Percentiles rank a stretch among this genome's conserved stretches.
phyloP scores from a whole-genome alignment of 2,888 invertebrate species.

The Teleiodes luculella region DNA sequence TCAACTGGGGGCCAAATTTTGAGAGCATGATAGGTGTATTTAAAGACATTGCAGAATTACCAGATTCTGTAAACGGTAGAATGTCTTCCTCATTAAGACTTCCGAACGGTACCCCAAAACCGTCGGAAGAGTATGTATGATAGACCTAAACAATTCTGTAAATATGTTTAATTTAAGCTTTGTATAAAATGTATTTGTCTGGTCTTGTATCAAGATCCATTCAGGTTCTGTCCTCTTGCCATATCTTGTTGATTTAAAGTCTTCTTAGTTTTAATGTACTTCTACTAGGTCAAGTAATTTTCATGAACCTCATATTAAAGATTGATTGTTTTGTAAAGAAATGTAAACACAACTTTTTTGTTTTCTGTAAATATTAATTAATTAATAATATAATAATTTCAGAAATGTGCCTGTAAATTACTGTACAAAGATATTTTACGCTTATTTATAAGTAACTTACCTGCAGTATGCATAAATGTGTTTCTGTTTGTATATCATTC shows the following conservation, averaged over 20 bases:
- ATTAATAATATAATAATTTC: background rate
- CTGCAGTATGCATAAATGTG: conserved; percentile 28
- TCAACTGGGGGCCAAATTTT: conserved; percentile 98
- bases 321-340: background rate
- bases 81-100: conserved; percentile 86
- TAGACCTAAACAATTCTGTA: conserved; percentile 27
- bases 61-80: conserved; percentile 87
- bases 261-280: conserved; percentile 13
- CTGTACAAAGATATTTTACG: conserved; percentile 23
- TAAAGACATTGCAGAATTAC: conserved; percentile 96
- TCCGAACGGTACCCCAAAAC: conserved; percentile 88
- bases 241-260: conserved; percentile 52
- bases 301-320: conserved; percentile 19
- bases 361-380: too few species aligned
- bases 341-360: background rate
- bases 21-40: conserved; percentile 97
- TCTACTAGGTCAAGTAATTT: conserved; percentile 13
- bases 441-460: conserved; percentile 26
- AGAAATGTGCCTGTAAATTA: conserved; percentile 3
- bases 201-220: conserved; percentile 75
- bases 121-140: conserved; percentile 93
- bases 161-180: conserved; percentile 38
- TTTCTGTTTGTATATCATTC: conserved; percentile 25
- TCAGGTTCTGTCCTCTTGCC: conserved; percentile 66
- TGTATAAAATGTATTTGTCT: conserved; percentile 58